Evolutionary conservation across 2,888 invertebrate genomes (phyloP), one percentile per base, ranked within the genome.

Genomic region (Fissipunctia ypsillon): DNA sequence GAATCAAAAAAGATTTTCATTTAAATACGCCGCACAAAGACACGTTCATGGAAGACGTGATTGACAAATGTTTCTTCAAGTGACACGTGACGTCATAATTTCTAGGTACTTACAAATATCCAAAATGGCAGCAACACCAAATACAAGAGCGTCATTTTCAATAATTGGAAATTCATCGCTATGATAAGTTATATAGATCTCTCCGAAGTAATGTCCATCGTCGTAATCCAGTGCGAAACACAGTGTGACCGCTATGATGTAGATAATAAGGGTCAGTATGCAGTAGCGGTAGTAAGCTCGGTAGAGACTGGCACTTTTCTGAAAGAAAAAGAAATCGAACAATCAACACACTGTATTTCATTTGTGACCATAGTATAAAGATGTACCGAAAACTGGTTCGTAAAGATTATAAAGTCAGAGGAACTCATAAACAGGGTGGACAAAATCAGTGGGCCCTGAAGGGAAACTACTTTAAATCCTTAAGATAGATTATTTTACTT

Each of bases 251-350:
- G 19, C 19, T 43, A 31, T 6, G n/a, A 48, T 10, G 69, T 63
- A 81, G 14, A 25, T 14, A 6, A 45, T 9, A 14, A 79, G n/a
- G 2, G 69, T 69, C 6, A 66, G 0, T 10, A 79, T 61, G 25
- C 81, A 66, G 45, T 79, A 79, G 5, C 7, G 25, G 38, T 57
- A 81, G 76, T 79, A 79, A 2, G 14, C 1, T 3, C 41, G 35
- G n/a, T 76, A 76, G 1, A 76, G 52, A 0, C 1, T 48, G n/a
- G 3, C 68, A 57, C 52, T 81, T 76, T 35, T 81, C 79, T 81
- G 81, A 28, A 81, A n/a, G n/a, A n/a, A 75, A 22, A 16, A 66
- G 6, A 59, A 59, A 50, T 10, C 0, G 1, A 16, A 48, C 0
- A 41, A 22, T 41, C 19, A 19, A 7, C 48, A 3, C 14, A 10